Evolutionary conservation across 1,140 invertebrate species (phyloP).

Genomic region (Gonatopus flavifemur): DNA sequence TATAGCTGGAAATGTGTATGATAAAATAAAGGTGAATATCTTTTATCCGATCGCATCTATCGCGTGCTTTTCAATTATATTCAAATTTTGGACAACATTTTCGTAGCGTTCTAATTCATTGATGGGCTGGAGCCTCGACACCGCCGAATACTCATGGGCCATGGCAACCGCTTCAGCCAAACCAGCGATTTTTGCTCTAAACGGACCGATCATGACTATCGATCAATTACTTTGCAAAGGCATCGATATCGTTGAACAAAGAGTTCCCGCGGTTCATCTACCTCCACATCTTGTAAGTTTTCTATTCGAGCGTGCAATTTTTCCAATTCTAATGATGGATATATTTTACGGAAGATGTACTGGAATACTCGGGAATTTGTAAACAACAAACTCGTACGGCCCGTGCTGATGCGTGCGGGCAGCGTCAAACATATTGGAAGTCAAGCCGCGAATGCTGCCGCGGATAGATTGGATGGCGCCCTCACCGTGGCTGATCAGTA

Average conservation of each 20-base stretch:
- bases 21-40: conserved; percentile 65
- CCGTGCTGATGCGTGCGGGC: conserved; percentile 72
- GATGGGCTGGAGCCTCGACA: conserved; percentile 71
- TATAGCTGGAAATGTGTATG: conserved; percentile 70
- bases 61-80: no score
- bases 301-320: not conserved
- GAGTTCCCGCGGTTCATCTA: conserved; percentile 73
- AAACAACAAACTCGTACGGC: conserved; percentile 64
- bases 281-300: conserved; percentile 72
- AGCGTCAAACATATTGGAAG: conserved; percentile 76
- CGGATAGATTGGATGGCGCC: conserved; percentile 69
- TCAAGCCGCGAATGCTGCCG: conserved; percentile 69
- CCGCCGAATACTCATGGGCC: conserved; percentile 70
- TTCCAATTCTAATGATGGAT: not conserved
- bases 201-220: conserved; percentile 69
- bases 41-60: no score
- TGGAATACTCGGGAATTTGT: conserved; percentile 75
- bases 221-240: conserved; percentile 75
- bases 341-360: conserved; percentile 64
- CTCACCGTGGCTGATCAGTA: conserved; percentile 76
- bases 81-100: no score
- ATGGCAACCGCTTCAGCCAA: conserved; percentile 68
- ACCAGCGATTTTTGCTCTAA: conserved; percentile 68
- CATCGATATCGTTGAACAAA: conserved; percentile 74
- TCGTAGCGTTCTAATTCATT: conserved; percentile 67